Evolutionary conservation across 2,113 vertebrate genomes (phyloP).

Genomic region (Apaloderma vittatum): DNA sequence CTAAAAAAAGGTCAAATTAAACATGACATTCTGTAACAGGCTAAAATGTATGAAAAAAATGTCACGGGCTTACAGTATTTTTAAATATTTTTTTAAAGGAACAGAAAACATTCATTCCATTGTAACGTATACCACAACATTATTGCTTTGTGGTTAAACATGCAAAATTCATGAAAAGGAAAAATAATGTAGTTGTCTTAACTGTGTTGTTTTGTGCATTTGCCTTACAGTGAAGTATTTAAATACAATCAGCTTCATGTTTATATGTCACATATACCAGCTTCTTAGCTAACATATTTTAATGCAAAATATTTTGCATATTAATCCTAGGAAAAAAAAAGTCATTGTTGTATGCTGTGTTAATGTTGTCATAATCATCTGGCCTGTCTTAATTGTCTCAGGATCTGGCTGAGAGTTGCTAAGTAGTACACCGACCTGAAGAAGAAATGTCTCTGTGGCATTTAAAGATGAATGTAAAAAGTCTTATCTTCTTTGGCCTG

Average conservation of each 20-base stretch:
- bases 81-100: neutral
- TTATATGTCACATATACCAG: neutral
- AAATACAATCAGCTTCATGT: neutral
- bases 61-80: neutral
- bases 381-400: neutral
- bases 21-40: neutral
- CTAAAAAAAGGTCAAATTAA: neutral
- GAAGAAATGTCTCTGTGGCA: neutral
- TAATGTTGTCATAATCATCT: neutral
- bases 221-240: neutral
- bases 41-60: neutral
- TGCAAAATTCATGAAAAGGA: slow-evolving; percentile 44
- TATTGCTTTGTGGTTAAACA: neutral
- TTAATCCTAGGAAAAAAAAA: neutral
- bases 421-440: neutral
- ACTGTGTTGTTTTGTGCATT: neutral
- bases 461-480: neutral
- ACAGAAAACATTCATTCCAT: neutral
- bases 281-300: neutral
- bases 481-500: neutral
- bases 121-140: neutral
- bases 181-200: neutral
- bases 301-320: slow-evolving; percentile 5
- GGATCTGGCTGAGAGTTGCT: neutral
- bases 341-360: neutral